A percentile compares a stretch with the other conserved stretches of the same genome.
Conservation (phyloP, 2,888 invertebrate species). For the Patella ulyssiponensis region DNA sequence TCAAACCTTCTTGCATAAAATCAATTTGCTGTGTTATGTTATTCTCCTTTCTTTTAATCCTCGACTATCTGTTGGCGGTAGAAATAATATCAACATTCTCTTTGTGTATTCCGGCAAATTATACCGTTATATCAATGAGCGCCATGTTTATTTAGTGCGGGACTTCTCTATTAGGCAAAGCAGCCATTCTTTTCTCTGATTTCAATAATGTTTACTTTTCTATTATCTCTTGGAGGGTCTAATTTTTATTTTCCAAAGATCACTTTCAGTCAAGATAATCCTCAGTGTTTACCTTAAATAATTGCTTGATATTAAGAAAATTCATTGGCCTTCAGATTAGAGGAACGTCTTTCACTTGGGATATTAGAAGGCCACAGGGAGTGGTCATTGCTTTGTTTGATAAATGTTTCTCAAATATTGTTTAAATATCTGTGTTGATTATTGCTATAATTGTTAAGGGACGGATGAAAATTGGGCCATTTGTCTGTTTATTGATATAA, state of each 20-base stretch:
- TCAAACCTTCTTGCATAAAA: no score
- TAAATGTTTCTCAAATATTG: constrained; percentile 5
- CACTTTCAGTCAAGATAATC: background rate
- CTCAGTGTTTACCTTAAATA: background rate
- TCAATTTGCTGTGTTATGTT: no score
- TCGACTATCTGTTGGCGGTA: background rate
- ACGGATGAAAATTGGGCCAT: background rate
- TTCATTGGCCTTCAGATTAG: background rate
- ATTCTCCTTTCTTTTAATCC: no score
- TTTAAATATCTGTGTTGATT: background rate
- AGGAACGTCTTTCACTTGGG: background rate
- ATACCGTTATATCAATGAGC: background rate
- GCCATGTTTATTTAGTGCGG: constrained; percentile 9
- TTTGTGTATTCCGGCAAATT: constrained; percentile 9
- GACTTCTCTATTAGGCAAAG: constrained; percentile 3
- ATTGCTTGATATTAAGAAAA: constrained; percentile 9
- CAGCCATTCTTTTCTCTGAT: constrained; percentile 5
- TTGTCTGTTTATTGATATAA: background rate
- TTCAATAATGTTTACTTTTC: background rate
- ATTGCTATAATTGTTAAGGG: background rate
- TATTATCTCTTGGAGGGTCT: constrained; percentile 4
- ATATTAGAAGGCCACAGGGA: background rate
- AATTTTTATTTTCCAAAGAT: constrained; percentile 8
- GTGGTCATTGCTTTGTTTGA: background rate
- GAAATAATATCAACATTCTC: background rate